Evolutionary conservation across 2,797 vertebrate species (phyloP).

Genomic region (Gymnocypris eckloni): DNA sequence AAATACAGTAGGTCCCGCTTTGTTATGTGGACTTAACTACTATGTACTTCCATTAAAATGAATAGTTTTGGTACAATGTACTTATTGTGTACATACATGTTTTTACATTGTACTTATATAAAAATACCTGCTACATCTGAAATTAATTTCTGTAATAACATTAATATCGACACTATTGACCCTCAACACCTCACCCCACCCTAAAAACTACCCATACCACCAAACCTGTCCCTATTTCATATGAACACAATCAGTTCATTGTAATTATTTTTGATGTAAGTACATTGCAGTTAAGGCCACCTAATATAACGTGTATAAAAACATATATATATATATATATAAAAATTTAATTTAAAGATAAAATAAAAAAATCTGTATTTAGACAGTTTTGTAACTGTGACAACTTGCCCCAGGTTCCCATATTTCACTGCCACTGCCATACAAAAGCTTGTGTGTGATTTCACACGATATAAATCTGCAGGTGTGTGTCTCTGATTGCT

Average conservation of each 20-base stretch:
- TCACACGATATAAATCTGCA: not conserved
- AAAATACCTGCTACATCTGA: too few species aligned
- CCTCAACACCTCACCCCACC: too few species aligned
- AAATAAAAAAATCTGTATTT: not conserved
- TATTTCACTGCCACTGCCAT: not conserved
- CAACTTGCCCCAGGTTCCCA: not conserved
- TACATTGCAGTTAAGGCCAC: too few species aligned
- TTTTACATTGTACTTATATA: not conserved
- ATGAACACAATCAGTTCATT: too few species aligned
- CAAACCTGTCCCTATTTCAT: too few species aligned
- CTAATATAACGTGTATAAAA: not conserved
- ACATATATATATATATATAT: too few species aligned
- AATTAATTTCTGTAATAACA: not conserved
- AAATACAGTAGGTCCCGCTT: not conserved
- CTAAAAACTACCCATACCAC: not conserved
- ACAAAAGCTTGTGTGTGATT: not conserved
- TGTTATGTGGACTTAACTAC: not conserved
- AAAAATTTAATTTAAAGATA: not conserved
- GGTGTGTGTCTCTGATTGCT: not conserved
- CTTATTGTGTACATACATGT: not conserved
- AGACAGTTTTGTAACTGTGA: not conserved
- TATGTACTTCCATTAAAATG: not conserved
- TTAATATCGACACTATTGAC: not conserved
- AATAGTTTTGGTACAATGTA: not conserved
- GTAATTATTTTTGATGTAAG: too few species aligned